These are phyloP conservation scores for Oplegnathus fasciatus DNA, from an alignment of 2,113 vertebrate species.

Conservation along the genomic window DNA sequence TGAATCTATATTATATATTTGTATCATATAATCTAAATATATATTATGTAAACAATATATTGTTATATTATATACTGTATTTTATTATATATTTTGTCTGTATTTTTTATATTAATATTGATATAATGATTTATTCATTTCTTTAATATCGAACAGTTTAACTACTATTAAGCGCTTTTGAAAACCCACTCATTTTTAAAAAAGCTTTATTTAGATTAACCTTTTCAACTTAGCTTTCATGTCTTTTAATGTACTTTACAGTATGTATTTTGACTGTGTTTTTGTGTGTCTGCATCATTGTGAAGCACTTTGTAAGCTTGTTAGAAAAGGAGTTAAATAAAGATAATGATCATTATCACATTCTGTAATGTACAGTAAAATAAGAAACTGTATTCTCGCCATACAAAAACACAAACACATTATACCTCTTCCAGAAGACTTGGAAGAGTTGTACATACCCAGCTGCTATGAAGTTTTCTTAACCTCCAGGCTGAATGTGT, in stretches of 20 bases:
- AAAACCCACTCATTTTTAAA: too few species aligned
- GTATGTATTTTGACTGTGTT: neutral
- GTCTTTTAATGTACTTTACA: neutral
- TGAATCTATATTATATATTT: too few species aligned
- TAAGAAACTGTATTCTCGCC: neutral
- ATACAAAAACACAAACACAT: constrained; percentile 1
- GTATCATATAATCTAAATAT: neutral
- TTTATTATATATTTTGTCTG: neutral
- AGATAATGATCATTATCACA: neutral
- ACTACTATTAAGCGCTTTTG: neutral
- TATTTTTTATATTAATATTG: neutral
- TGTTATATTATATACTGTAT: neutral
- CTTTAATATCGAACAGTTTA: neutral
- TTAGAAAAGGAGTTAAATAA: neutral
- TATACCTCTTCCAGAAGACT: too few species aligned
- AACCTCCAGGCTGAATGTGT: neutral
- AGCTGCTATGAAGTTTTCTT: neutral
- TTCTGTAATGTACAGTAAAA: neutral
- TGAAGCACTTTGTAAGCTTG: neutral
- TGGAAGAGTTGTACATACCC: constrained; percentile 4
- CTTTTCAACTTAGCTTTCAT: neutral
- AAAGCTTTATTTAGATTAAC: too few species aligned
- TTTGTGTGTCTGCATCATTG: neutral
- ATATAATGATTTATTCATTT: neutral
- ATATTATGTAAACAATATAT: neutral